phyloP scores from a whole-genome alignment of 2,797 vertebrate genomes.

The Discoglossus pictus region DNA sequence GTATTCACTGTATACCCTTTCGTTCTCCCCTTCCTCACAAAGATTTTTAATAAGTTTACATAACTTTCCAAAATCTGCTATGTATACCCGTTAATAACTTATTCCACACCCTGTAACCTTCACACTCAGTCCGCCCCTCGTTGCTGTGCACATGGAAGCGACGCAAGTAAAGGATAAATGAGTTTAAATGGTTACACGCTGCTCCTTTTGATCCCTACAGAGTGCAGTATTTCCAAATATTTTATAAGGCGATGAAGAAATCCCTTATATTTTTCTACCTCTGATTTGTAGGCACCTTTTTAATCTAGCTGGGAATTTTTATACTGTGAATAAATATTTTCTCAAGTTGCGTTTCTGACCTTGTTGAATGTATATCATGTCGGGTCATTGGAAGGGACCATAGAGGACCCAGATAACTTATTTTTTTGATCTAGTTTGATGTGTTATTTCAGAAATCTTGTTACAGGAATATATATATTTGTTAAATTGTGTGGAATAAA shows the following conservation, averaged over 20 bases:
- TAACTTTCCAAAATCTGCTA: too few relatives aligned
- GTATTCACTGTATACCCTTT: too few relatives aligned
- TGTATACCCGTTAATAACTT: too few relatives aligned
- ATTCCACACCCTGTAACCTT: too few relatives aligned
- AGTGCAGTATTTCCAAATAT: constrained; percentile 11
- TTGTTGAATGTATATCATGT: constrained; percentile 15
- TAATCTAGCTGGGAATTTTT: constrained; percentile 16
- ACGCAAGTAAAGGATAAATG: too few relatives aligned
- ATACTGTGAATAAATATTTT: constrained; percentile 43
- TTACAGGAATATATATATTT: constrained; percentile 2
- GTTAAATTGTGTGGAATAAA: constrained; percentile 20
- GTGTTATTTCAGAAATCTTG: constrained; percentile 9
- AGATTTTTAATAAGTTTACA: too few relatives aligned
- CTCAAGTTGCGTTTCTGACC: constrained; percentile 15
- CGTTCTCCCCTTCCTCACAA: too few relatives aligned
- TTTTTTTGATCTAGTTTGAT: neutral
- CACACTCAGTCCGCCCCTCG: too few relatives aligned
- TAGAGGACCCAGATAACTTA: neutral
- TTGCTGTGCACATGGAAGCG: too few relatives aligned
- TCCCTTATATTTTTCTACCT: constrained; percentile 39
- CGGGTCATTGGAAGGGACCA: neutral
- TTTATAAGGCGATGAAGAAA: neutral
- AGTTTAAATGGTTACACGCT: too few relatives aligned
- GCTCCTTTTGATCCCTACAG: too few relatives aligned
- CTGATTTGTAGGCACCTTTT: constrained; percentile 33